Conservation (phyloP, 1,140 invertebrate species). For the Bombus soroeensis region DNA sequence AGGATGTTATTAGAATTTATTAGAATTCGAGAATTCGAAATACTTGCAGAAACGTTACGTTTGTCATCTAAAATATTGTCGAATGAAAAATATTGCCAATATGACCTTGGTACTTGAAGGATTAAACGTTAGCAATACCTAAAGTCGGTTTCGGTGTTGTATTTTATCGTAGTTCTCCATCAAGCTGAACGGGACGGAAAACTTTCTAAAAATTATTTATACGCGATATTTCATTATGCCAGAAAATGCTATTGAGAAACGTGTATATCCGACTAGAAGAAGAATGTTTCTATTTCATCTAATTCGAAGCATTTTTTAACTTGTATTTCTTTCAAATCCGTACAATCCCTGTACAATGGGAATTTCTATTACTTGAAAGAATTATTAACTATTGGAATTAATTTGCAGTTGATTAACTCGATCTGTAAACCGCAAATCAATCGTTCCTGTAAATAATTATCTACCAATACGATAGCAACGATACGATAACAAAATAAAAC, state of each 20-base stretch:
- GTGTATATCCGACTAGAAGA: background rate
- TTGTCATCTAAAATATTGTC: background rate
- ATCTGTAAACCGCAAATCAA: too few relatives aligned
- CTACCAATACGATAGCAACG: too few relatives aligned
- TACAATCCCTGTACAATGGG: too few relatives aligned
- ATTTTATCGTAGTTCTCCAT: background rate
- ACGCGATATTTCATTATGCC: conserved; percentile 12
- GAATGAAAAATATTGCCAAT: background rate
- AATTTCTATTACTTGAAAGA: too few relatives aligned
- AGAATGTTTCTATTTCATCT: background rate
- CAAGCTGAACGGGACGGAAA: conserved; percentile 5
- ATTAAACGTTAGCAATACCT: background rate
- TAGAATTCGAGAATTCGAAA: too few relatives aligned
- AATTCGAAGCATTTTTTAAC: background rate
- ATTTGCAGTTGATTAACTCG: too few relatives aligned
- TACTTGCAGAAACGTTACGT: background rate
- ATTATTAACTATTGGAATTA: too few relatives aligned
- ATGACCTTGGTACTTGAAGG: conserved; percentile 2
- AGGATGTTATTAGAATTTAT: background rate
- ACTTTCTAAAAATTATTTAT: conserved; percentile 13
- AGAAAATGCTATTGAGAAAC: conserved; percentile 3
- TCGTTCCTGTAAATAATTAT: too few relatives aligned
- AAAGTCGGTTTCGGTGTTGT: background rate
- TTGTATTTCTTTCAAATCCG: too few relatives aligned
- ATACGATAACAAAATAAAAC: too few relatives aligned